Evolutionary conservation across 2,888 invertebrate species (phyloP), one percentile per base, ranked within the genome.

Genomic region (Harmothoe impar): DNA sequence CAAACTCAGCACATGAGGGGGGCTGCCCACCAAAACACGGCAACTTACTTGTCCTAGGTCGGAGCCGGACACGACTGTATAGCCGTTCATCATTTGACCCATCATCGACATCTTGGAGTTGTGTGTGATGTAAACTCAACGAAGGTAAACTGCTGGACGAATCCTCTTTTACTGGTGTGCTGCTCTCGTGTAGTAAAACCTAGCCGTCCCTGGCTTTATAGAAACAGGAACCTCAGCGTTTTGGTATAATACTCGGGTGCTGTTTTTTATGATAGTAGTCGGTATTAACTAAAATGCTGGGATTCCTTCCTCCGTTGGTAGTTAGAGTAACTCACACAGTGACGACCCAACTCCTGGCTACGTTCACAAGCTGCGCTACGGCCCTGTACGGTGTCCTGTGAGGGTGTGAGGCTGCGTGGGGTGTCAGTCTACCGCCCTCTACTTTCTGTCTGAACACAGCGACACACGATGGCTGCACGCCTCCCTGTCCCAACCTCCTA

Each of bases 21-120:
- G n/a, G n/a, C n/a, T n/a, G 43, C 3, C 43, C 3, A 3, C 43
- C 25, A 72, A 72, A 72, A 15, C 84, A 33, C 20, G 35, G 0
- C 23, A 33, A 86, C 86, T 86, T 86, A 86, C 86, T 86, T 86
- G 86, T n/a, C 86, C 86, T 29, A 12, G 54, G 43, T 84, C 84
- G 72, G 81, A 35, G 81, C 81, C 25, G 77, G 29, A 15, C 20
- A 86, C 86, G 5, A 86, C 54, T 12, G 86, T 86, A 25, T n/a
- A 54, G 54, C 54, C 54, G 31, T 31, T 86, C 86, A 86, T 54
- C 23, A 86, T 86, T 54, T 86, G 86, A 20, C 86, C 33, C 86
- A 86, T 86, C 54, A 86, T 54, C 54, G 86, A 52, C 86, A 54
- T 54, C 86, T 54, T 86, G 86, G 25, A 5, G 62, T 62, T n/a